These are phyloP conservation scores for Chelon auratus DNA, from an alignment of 2,797 vertebrate genomes.

Conservation along the genomic window DNA sequence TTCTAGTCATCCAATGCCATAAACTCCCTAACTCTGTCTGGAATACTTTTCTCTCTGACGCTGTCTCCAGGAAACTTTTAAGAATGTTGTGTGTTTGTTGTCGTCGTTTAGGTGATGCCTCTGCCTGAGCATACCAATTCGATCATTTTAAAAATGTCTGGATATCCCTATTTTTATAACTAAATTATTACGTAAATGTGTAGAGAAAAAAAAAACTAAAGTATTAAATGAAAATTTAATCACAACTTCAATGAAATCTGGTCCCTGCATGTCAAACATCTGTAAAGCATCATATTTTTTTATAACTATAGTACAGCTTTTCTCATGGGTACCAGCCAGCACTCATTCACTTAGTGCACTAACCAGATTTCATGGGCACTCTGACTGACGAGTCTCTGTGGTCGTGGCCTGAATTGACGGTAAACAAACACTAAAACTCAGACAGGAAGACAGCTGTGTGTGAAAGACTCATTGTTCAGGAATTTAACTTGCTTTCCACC, in stretches of 20 bases:
- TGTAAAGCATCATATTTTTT: neutral
- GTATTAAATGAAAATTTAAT: no score
- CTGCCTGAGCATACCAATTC: no score
- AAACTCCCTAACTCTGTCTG: no score
- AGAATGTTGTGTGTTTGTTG: no score
- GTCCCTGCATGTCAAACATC: neutral
- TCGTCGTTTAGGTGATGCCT: no score
- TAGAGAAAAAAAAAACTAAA: no score
- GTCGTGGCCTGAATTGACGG: neutral
- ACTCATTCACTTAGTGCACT: neutral
- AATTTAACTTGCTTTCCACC: conserved; percentile 7
- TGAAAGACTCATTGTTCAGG: conserved; percentile 14
- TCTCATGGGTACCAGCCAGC: neutral
- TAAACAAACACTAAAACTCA: conserved; percentile 8
- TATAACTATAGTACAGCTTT: neutral
- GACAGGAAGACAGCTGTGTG: conserved; percentile 28
- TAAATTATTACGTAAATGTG: no score
- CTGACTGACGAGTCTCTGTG: neutral
- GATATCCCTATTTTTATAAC: no score
- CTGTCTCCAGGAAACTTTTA: no score
- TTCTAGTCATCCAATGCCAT: no score
- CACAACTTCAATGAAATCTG: neutral
- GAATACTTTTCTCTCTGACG: no score
- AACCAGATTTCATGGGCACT: neutral
- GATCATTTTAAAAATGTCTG: no score